Evolutionary conservation across 2,113 vertebrate genomes (phyloP).

Genomic region (Coryphaenoides rupestris): DNA sequence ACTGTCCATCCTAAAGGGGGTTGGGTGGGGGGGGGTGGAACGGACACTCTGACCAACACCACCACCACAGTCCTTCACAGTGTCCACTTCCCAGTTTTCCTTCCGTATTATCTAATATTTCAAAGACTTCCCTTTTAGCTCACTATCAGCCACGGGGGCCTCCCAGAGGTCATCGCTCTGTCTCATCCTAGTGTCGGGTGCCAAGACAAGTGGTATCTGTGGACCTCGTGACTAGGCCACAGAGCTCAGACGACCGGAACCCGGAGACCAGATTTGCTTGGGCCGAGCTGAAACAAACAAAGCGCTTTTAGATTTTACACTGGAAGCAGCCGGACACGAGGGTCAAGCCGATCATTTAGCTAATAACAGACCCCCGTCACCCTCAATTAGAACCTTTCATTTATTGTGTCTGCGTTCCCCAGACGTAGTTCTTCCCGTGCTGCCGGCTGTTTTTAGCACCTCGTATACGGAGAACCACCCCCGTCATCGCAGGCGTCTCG

Average conservation of each 20-base stretch:
- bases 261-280: background rate
- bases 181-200: conserved; percentile 53
- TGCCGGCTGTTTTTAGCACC: conserved; percentile 36
- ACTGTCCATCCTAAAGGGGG: conserved; percentile 40
- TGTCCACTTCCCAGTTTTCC: conserved; percentile 47
- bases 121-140: conserved; percentile 75
- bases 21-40: background rate
- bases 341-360: conserved; percentile 24
- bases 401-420: conserved; percentile 27
- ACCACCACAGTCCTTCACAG: conserved; percentile 41
- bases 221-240: conserved; percentile 44
- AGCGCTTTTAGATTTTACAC: background rate
- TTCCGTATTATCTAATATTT: conserved; percentile 69
- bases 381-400: conserved; percentile 13
- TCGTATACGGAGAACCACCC: conserved; percentile 35
- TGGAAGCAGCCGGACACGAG: conserved; percentile 5
- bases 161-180: conserved; percentile 62
- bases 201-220: conserved; percentile 66
- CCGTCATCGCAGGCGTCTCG: conserved; percentile 11
- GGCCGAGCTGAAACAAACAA: conserved; percentile 11
- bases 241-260: conserved; percentile 36
- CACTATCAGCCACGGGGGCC: conserved; percentile 67
- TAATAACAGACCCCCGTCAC: conserved; percentile 16
- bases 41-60: conserved; percentile 34
- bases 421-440: conserved; percentile 21